Conservation (phyloP, 2,888 invertebrate genomes). For the Rhodophaea formosa region DNA sequence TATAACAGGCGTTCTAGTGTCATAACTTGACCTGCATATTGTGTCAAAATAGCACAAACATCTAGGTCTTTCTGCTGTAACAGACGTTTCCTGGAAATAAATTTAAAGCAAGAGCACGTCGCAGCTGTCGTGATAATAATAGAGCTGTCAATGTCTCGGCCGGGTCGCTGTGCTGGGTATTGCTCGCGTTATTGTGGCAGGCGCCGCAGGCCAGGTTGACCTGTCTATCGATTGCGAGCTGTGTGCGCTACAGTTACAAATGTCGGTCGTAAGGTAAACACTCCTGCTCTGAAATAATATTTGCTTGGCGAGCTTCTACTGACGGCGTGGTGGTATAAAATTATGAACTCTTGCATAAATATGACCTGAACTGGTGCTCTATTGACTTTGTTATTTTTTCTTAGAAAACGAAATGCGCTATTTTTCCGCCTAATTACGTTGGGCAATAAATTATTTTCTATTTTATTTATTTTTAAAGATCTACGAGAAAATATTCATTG, state of each 20-base stretch:
- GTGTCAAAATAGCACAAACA: background rate
- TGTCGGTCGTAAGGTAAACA: constrained; percentile 21
- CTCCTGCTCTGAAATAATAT: constrained; percentile 10
- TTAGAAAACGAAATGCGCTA: too few species aligned
- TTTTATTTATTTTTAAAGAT: too few species aligned
- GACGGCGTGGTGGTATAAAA: background rate
- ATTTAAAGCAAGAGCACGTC: background rate
- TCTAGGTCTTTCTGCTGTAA: background rate
- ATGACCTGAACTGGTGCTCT: background rate
- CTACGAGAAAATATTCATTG: background rate
- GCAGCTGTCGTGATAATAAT: background rate
- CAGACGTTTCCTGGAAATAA: background rate
- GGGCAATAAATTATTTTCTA: too few species aligned
- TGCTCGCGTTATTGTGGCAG: constrained; percentile 7
- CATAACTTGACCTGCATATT: background rate
- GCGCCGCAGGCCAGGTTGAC: constrained; percentile 17
- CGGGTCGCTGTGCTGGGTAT: constrained; percentile 8
- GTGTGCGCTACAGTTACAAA: background rate
- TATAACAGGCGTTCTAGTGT: too few species aligned
- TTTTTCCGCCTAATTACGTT: too few species aligned
- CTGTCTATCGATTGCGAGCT: constrained; percentile 7
- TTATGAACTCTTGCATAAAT: background rate
- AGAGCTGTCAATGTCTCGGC: constrained; percentile 12
- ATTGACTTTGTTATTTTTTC: background rate
- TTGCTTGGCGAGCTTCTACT: background rate